Percentiles rank a stretch among this genome's conserved stretches.
phyloP scores from a whole-genome alignment of 2,113 vertebrate genomes.

The Coregonus clupeaformis region DNA sequence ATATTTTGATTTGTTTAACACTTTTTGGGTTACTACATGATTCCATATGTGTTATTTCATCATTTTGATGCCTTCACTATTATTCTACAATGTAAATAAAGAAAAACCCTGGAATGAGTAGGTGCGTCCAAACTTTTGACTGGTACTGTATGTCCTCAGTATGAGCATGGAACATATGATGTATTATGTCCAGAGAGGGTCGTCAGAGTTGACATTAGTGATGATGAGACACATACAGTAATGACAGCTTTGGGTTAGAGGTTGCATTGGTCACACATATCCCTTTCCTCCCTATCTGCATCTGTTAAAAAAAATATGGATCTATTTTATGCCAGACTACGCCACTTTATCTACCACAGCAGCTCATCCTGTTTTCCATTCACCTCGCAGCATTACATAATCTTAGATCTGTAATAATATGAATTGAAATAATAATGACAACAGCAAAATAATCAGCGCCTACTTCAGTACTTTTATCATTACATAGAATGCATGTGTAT shows the following conservation, averaged over 20 bases:
- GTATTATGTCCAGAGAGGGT: neutral
- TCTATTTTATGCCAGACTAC: neutral
- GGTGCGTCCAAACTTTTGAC: too few relatives aligned
- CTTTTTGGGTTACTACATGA: too few relatives aligned
- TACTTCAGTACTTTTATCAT: too few relatives aligned
- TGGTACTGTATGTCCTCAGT: neutral
- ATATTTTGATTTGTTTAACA: too few relatives aligned
- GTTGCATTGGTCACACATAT: neutral
- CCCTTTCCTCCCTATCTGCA: neutral
- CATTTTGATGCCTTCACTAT: too few relatives aligned
- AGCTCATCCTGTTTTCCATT: slow-evolving; percentile 48
- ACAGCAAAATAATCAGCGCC: too few relatives aligned
- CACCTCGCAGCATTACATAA: slow-evolving; percentile 54
- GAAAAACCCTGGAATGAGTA: too few relatives aligned
- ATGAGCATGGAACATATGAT: slow-evolving; percentile 9
- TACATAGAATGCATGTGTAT: too few relatives aligned
- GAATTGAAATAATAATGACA: neutral
- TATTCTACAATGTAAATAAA: too few relatives aligned
- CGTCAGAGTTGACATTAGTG: neutral
- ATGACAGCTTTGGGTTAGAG: neutral
- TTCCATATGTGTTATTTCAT: too few relatives aligned
- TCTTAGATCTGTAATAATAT: neutral
- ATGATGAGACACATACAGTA: neutral
- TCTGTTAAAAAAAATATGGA: neutral
- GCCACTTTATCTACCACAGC: slow-evolving; percentile 16